A percentile compares a stretch with the other conserved stretches of the same genome.
Evolutionary conservation across 2,797 vertebrate species (phyloP).

Genomic region (Eospalax fontanierii): DNA sequence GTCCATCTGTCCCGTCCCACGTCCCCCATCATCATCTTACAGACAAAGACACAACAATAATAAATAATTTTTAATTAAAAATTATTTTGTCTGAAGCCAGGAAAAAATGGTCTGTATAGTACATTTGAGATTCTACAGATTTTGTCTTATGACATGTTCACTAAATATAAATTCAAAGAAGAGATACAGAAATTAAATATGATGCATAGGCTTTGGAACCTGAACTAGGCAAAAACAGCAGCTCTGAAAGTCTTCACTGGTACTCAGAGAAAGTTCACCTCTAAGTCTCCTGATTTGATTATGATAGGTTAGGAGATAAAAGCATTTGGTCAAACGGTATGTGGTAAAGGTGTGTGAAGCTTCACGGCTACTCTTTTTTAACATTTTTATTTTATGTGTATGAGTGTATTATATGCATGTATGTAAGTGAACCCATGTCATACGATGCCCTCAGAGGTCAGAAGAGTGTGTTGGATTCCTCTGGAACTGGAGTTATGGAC

Average conservation of each 20-base stretch:
- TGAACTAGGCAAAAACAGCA: neutral
- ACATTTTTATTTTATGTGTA: no score
- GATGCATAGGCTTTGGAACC: neutral
- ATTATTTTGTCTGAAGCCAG: neutral
- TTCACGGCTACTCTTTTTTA: neutral
- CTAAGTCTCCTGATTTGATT: neutral
- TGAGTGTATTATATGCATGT: no score
- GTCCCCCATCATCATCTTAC: neutral
- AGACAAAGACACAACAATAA: neutral
- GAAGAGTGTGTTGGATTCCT: no score
- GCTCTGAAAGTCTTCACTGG: neutral
- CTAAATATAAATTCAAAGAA: constrained; percentile 45
- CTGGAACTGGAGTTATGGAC: no score
- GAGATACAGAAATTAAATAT: neutral
- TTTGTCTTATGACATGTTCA: constrained; percentile 22
- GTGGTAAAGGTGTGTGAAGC: neutral
- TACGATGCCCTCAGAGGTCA: no score
- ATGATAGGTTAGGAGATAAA: neutral
- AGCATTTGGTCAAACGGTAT: neutral
- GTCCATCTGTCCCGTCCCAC: no score
- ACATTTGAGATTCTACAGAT: neutral
- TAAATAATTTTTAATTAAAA: neutral
- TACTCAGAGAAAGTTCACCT: neutral
- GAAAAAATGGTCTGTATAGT: neutral
- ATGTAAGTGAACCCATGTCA: no score